phyloP scores from a whole-genome alignment of 2,888 invertebrate species.

The Molorchus minor region DNA sequence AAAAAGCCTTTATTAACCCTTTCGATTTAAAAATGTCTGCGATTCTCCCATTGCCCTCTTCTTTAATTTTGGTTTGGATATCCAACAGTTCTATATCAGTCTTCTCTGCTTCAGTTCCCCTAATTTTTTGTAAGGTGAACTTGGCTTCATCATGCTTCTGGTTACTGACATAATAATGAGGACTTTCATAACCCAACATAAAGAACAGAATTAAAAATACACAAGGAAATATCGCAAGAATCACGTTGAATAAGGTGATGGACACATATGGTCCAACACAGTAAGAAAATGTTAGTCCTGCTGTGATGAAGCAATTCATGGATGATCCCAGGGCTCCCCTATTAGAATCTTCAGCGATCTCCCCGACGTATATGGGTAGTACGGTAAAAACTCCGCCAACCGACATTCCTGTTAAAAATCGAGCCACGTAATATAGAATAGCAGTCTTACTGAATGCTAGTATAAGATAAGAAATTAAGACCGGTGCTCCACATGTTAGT shows the following conservation, averaged over 20 bases:
- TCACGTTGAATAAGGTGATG: constrained; percentile 70
- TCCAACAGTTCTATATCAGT: neutral
- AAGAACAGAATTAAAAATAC: constrained; percentile 69
- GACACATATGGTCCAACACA: constrained; percentile 75
- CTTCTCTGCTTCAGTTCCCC: constrained; percentile 63
- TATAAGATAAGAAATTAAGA: constrained; percentile 76
- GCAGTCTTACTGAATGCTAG: constrained; percentile 67
- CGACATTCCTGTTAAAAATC: constrained; percentile 71
- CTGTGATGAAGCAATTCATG: constrained; percentile 76
- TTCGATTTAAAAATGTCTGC: constrained; percentile 64
- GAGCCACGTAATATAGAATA: constrained; percentile 66
- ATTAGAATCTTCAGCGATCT: constrained; percentile 81
- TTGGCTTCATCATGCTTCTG: constrained; percentile 71
- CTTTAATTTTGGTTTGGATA: constrained; percentile 3
- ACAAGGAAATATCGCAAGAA: constrained; percentile 64
- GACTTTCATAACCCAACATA: constrained; percentile 84
- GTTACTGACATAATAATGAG: constrained; percentile 73
- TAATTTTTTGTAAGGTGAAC: constrained; percentile 71
- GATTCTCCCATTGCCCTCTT: constrained; percentile 8
- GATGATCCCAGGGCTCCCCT: constrained; percentile 85
- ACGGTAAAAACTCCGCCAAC: constrained; percentile 78
- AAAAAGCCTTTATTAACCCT: constrained; percentile 78
- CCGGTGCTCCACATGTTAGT: constrained; percentile 68
- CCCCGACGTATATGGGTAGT: constrained; percentile 87
- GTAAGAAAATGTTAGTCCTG: constrained; percentile 76